Conservation (phyloP, 2,888 invertebrate genomes). For the Sarcophaga carnaria region DNA sequence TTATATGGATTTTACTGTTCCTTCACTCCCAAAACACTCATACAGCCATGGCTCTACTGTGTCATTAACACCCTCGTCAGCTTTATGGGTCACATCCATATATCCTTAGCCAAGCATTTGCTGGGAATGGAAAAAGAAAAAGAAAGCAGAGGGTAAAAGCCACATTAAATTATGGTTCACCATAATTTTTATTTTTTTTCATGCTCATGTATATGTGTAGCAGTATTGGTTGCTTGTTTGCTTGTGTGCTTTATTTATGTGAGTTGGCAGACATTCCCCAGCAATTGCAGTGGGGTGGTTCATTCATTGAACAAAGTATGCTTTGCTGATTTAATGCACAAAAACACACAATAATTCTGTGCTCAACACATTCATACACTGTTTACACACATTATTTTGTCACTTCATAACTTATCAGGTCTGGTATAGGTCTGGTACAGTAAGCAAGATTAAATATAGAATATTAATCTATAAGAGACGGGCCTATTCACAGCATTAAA, state of each 20-base stretch:
- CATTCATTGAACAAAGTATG: too few relatives aligned
- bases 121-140: too few relatives aligned
- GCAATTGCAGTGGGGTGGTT: background rate
- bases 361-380: background rate
- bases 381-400: conserved; percentile 2
- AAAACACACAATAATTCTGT: conserved; percentile 17
- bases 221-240: background rate
- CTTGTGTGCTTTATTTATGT: background rate
- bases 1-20: too few relatives aligned
- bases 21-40: too few relatives aligned
- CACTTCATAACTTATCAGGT: too few relatives aligned
- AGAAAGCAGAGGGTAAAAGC: too few relatives aligned
- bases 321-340: background rate
- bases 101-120: too few relatives aligned
- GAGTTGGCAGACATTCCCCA: conserved; percentile 10
- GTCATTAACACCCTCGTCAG: conserved; percentile 16
- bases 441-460: too few relatives aligned
- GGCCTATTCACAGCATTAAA: too few relatives aligned
- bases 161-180: background rate
- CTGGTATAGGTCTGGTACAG: too few relatives aligned
- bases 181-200: conserved; percentile 9
- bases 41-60: background rate
- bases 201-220: background rate
- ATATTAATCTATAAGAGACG: too few relatives aligned
- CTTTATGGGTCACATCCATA: background rate